Percentiles rank a stretch among this genome's conserved stretches.
Evolutionary conservation across 1,140 invertebrate species (phyloP).

Genomic region (Riptortus pedestris): DNA sequence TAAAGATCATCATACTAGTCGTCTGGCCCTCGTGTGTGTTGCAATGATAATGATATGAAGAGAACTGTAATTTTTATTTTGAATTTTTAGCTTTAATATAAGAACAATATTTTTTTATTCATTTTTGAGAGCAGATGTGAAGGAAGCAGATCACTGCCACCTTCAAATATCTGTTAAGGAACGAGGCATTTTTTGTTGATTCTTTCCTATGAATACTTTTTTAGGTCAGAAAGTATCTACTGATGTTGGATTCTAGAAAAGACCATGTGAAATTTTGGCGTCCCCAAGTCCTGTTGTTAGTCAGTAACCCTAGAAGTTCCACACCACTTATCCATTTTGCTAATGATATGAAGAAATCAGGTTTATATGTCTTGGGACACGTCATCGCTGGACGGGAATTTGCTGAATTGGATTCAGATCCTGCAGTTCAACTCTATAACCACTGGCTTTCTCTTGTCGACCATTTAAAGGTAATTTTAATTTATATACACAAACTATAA

Average conservation of each 20-base stretch:
- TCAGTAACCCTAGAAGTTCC: conserved; percentile 79
- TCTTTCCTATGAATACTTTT: no score
- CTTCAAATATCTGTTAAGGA: no score
- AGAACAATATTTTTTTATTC: no score
- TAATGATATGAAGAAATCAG: conserved; percentile 97
- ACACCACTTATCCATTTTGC: conserved; percentile 92
- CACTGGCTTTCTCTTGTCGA: conserved; percentile 82
- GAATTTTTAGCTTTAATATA: no score
- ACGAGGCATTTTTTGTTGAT: no score
- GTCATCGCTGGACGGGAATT: conserved; percentile 60
- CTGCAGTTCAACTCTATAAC: conserved; percentile 61
- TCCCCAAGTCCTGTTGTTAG: conserved; percentile 89
- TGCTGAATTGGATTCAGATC: conserved; percentile 47
- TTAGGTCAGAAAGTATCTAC: conserved; percentile 86
- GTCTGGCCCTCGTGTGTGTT: no score
- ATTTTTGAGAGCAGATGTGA: no score
- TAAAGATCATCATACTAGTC: no score
- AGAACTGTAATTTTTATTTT: no score
- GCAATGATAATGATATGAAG: no score
- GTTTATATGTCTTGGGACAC: conserved; percentile 88
- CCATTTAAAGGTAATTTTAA: conserved; percentile 54
- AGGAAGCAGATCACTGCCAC: no score
- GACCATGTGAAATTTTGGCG: conserved; percentile 99
- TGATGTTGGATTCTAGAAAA: conserved; percentile 89
- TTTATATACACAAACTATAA: no score